Percentiles rank a stretch among this genome's conserved stretches.
phyloP scores from a whole-genome alignment of 2,797 vertebrate species.

The Microctenopoma lineatum region DNA sequence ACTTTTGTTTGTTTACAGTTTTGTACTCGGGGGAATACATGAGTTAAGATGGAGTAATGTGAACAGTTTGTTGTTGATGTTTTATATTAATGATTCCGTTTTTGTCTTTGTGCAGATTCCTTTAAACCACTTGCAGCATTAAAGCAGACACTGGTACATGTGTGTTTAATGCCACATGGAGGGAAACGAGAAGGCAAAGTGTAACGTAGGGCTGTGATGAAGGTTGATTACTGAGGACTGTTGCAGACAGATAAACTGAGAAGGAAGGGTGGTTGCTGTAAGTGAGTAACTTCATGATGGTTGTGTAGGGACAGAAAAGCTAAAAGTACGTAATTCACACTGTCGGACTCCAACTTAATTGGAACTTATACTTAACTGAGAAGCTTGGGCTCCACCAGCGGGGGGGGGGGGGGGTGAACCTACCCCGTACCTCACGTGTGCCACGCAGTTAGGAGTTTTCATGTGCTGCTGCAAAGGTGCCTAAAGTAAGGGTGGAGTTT shows the following conservation, averaged over 20 bases:
- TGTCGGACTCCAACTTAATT: not conserved
- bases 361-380: not conserved
- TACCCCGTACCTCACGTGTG: too few species aligned
- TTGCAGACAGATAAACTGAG: not conserved
- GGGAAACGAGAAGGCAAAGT: constrained; percentile 10
- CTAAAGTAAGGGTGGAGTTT: constrained; percentile 34
- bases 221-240: not conserved
- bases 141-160: constrained; percentile 33
- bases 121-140: constrained; percentile 10
- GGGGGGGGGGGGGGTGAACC: too few species aligned
- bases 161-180: constrained; percentile 31
- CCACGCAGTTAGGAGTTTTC: not conserved
- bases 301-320: not conserved
- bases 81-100: not conserved
- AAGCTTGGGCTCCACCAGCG: not conserved
- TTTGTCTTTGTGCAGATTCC: constrained; percentile 10
- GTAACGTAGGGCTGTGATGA: not conserved
- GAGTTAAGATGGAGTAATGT: not conserved
- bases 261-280: constrained; percentile 16
- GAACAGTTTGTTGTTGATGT: not conserved
- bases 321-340: not conserved
- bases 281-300: constrained; percentile 18
- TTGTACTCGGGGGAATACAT: not conserved
- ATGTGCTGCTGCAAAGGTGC: constrained; percentile 35
- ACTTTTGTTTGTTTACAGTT: constrained; percentile 33